Conservation (phyloP, 2,113 vertebrate species). For the Sorex fumeus region DNA sequence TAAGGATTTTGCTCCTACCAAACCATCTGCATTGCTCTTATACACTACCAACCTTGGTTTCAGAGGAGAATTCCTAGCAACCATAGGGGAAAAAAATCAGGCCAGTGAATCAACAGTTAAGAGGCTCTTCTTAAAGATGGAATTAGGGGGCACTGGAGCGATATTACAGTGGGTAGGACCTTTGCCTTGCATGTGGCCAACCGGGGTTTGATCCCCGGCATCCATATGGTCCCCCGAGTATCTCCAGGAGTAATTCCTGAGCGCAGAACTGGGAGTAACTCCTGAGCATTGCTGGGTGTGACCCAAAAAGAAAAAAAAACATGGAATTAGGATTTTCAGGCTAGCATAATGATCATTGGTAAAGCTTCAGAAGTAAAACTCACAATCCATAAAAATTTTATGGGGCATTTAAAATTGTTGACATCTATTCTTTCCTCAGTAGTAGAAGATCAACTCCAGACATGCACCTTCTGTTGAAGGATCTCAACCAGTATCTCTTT, state of each 20-base stretch:
- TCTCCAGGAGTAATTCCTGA: too few relatives aligned
- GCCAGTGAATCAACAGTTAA: not conserved
- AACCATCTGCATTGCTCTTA: slow-evolving; percentile 37
- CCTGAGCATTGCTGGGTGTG: too few relatives aligned
- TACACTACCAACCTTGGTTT: not conserved
- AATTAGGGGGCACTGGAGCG: too few relatives aligned
- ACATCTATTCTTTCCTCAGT: not conserved
- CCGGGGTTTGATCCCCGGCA: too few relatives aligned
- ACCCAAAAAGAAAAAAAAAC: too few relatives aligned
- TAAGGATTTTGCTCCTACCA: not conserved
- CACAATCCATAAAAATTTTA: not conserved
- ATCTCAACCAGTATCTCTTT: not conserved
- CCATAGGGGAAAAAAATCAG: not conserved
- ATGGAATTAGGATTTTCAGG: not conserved
- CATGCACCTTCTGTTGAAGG: not conserved
- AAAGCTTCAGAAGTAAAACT: not conserved
- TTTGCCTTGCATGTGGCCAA: too few relatives aligned
- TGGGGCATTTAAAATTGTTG: not conserved
- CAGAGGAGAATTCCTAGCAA: not conserved
- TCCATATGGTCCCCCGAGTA: too few relatives aligned
- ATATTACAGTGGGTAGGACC: too few relatives aligned
- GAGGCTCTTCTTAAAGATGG: not conserved
- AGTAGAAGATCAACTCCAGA: slow-evolving; percentile 50
- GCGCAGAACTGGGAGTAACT: too few relatives aligned
- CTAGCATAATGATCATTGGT: not conserved